Evolutionary conservation across 2,888 invertebrate species (phyloP), one percentile per base, ranked within the genome.

Genomic region (Rhopalosiphum nymphaeae): DNA sequence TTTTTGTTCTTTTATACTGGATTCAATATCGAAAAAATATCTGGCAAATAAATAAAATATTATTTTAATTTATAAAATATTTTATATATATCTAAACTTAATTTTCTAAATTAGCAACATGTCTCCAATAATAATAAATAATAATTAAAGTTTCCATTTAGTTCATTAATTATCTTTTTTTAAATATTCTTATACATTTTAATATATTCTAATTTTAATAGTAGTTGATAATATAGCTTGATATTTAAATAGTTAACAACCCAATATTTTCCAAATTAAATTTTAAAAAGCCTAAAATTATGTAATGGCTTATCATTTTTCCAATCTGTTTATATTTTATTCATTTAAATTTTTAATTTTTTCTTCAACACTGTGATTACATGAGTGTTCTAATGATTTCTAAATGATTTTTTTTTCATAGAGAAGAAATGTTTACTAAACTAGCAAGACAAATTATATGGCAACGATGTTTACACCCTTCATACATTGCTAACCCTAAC

Each of bases 371-470:
- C 16, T 67, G 78, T n/a, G n/a, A n/a, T n/a, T n/a, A n/a, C n/a
- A n/a, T 78, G 7, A 16, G 36, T 78, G 25, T 89, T 89, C 26
- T 90, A 90, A 61, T 90, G 9, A 0, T 84, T 49, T 67, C 26
- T n/a, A n/a, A n/a, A n/a, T n/a, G n/a, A n/a, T 57, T 91, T 57
- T 56, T 56, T 85, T 21, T 56, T n/a, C 78, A n/a, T n/a, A 94
- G 94, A 36, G 94, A 91, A 86, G 94, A 94, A 86, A 42, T 86
- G n/a, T 94, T 90, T 86, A 53, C 21, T 67, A 94, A 87, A 67
- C 86, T 94, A 26, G n/a, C 42, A n/a, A 94, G 87, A 44, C 94
- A 94, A 49, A 85, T 94, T 21, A 36, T 91, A 49, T 87, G 61
- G 42, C 94, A 94, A 67, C 61, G 67, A 25, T 61, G 85, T 67